Evolutionary conservation across 1,140 invertebrate genomes (phyloP).

Genomic region (Hylaeus anthracinus): DNA sequence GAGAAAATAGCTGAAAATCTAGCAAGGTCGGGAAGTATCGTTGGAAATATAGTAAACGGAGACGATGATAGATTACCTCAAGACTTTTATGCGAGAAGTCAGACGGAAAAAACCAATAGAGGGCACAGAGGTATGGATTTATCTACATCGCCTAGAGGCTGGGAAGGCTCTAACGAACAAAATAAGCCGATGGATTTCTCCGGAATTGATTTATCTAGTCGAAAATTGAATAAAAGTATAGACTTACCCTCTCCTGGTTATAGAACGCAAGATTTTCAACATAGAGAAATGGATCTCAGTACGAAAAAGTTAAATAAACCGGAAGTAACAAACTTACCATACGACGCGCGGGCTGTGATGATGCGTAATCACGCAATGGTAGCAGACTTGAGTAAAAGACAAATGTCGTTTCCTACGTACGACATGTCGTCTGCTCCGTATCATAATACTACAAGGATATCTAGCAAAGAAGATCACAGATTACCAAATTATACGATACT

Average conservation of each 20-base stretch:
- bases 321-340: slow-evolving; percentile 65
- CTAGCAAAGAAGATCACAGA: slow-evolving; percentile 73
- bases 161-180: slow-evolving; percentile 70
- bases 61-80: slow-evolving; percentile 67
- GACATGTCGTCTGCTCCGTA: slow-evolving; percentile 70
- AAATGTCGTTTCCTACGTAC: slow-evolving; percentile 70
- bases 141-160: slow-evolving; percentile 71
- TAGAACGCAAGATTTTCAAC: slow-evolving; percentile 73
- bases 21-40: slow-evolving; percentile 69
- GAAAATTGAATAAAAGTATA: slow-evolving; percentile 66
- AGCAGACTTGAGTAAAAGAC: slow-evolving; percentile 77
- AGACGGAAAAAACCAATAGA: slow-evolving; percentile 58
- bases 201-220: slow-evolving; percentile 78
- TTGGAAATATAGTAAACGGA: slow-evolving; percentile 60
- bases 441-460: slow-evolving; percentile 64
- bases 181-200: slow-evolving; percentile 75
- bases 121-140: slow-evolving; percentile 74
- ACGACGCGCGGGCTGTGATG: slow-evolving; percentile 73
- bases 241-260: slow-evolving; percentile 64
- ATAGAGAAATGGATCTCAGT: slow-evolving; percentile 78
- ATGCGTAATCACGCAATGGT: slow-evolving; percentile 77
- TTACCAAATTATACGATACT: slow-evolving; percentile 76
- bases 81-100: slow-evolving; percentile 61
- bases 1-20: slow-evolving; percentile 79
- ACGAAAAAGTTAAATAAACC: slow-evolving; percentile 72